phyloP scores from a whole-genome alignment of 2,113 vertebrate genomes.

The Dryoscopus gambensis region DNA sequence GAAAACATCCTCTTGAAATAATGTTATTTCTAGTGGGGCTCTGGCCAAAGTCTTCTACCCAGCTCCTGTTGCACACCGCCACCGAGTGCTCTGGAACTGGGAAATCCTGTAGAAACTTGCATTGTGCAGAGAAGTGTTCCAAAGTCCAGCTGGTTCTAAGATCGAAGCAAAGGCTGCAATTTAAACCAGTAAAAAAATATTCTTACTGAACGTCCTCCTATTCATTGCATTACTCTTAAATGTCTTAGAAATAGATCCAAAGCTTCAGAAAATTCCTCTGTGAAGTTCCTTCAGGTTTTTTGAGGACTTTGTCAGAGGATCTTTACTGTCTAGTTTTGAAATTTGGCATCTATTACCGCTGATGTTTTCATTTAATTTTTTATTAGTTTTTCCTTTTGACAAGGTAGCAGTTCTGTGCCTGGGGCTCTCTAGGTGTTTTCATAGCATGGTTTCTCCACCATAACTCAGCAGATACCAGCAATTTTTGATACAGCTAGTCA shows the following conservation, averaged over 20 bases:
- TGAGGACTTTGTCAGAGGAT: neutral
- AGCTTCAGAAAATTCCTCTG: neutral
- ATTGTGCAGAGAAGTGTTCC: neutral
- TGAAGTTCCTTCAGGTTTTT: neutral
- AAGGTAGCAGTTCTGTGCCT: neutral
- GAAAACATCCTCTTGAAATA: neutral
- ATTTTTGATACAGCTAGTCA: neutral
- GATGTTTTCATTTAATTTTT: neutral
- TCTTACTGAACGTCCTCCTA: neutral
- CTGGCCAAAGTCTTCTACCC: neutral
- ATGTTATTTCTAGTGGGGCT: neutral
- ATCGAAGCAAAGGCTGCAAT: neutral
- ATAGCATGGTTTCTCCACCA: neutral
- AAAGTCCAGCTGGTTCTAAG: neutral
- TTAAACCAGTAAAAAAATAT: neutral
- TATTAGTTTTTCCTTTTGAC: neutral
- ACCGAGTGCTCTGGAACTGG: rapidly evolving
- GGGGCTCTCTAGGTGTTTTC: neutral
- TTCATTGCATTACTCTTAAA: neutral
- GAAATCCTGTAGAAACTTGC: neutral
- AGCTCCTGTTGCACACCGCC: neutral
- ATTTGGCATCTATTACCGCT: neutral
- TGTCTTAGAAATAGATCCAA: neutral
- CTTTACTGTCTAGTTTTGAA: neutral
- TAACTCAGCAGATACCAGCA: neutral